phyloP scores from a whole-genome alignment of 1,140 invertebrate species.

The Drosophila rhopaloa region DNA sequence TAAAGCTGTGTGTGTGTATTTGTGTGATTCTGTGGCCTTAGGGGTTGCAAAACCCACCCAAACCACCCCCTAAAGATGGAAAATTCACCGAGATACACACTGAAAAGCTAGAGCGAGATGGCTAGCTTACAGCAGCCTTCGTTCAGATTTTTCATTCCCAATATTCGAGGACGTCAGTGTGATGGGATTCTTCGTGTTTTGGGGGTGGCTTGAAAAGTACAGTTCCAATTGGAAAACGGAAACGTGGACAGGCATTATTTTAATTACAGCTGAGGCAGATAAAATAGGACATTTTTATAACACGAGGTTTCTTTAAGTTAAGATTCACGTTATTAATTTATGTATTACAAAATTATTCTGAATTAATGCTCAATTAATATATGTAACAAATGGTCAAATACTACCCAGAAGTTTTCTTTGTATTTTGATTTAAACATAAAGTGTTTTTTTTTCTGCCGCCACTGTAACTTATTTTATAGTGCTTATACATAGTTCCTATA shows the following conservation, averaged over 20 bases:
- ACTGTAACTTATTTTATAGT: neutral
- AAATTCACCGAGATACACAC: constrained; percentile 52
- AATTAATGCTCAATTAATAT: too few species aligned
- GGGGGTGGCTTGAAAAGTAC: constrained; percentile 52
- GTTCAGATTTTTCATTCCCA: constrained; percentile 21
- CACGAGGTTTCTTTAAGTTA: too few species aligned
- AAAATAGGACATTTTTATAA: too few species aligned
- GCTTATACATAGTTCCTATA: neutral
- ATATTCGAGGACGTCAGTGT: constrained; percentile 28
- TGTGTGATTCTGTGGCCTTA: constrained; percentile 10
- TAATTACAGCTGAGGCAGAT: neutral
- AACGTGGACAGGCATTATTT: constrained; percentile 5
- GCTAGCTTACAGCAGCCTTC: constrained; percentile 25
- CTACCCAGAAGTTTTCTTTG: too few species aligned
- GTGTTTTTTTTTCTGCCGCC: neutral
- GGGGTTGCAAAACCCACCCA: constrained; percentile 52
- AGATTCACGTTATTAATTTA: too few species aligned
- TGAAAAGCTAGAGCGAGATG: constrained; percentile 29
- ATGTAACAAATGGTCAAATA: too few species aligned
- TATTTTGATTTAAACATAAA: too few species aligned
- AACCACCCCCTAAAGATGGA: constrained; percentile 33
- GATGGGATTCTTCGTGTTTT: neutral
- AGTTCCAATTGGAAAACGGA: constrained; percentile 63
- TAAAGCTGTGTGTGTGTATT: constrained; percentile 17
- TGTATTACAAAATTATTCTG: too few species aligned